Evolutionary conservation across 1,140 invertebrate species (phyloP), one percentile per base, ranked within the genome.

Genomic region (Leptoteleia sp.): DNA sequence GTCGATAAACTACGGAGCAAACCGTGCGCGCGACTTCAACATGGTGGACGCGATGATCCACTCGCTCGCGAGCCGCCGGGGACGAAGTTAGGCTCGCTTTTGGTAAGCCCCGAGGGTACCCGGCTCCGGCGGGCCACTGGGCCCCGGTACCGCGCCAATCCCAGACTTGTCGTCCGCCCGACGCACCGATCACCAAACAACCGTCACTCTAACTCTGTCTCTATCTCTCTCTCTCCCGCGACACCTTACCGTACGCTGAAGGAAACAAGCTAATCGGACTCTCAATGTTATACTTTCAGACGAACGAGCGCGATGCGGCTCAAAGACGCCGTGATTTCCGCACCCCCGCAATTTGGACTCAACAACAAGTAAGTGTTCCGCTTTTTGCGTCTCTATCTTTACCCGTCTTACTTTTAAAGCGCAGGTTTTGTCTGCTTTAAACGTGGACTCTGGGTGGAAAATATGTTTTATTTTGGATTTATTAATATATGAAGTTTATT

Each of bases 311-410:
- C 84, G 77, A 89, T 89, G 88, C 87, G 85, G 80, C 83, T 89
- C 80, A 88, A 85, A 83, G 88, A 88, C 59, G 81, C 82, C 57
- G 71, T 87, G 47, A 73, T 85, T 70, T 81, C 81, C 65, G 76
- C 81, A 64, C 78, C 82, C 35, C 67, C 85, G 71, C 86, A 85
- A 52, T 79, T 83, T 62, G 82, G 80, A 81, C 73, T 87, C 64
- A 88, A 88, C 81, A 88, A 88, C 68, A 89, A 88, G 88, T 89
- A 75, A 88, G 87, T 76, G n/a, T n/a, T n/a, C n/a, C n/a, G n/a
- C n/a, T n/a, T n/a, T n/a, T n/a, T n/a, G n/a, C n/a, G n/a, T n/a
- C n/a, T n/a, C n/a, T n/a, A n/a, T n/a, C n/a, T n/a, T n/a, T n/a
- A n/a, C n/a, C n/a, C n/a, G n/a, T n/a, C n/a, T n/a, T n/a, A n/a